A percentile compares a stretch with the other conserved stretches of the same genome.
phyloP scores from a whole-genome alignment of 2,888 invertebrate genomes.

The Trilocha varians region DNA sequence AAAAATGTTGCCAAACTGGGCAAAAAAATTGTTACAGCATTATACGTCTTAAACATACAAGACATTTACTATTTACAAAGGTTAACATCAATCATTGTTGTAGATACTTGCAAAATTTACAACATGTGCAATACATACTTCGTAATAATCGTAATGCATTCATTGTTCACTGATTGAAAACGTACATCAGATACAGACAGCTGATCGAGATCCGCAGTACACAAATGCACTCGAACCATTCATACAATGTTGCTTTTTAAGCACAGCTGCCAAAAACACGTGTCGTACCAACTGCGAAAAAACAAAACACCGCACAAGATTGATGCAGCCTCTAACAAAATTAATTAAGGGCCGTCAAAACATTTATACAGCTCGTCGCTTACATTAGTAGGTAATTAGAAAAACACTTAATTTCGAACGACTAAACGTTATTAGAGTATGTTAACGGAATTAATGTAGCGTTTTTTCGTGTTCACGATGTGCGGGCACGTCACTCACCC shows the following conservation, averaged over 20 bases:
- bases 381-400: conserved; percentile 50
- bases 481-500: conserved; percentile 33
- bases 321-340: conserved; percentile 24
- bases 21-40: too few relatives aligned
- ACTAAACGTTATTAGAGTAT: conserved; percentile 34
- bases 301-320: conserved; percentile 18
- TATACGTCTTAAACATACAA: too few relatives aligned
- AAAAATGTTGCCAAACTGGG: too few relatives aligned
- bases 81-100: too few relatives aligned
- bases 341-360: conserved; percentile 37
- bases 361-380: conserved; percentile 41
- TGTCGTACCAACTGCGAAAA: conserved; percentile 24
- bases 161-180: neutral
- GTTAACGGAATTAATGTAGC: conserved; percentile 29
- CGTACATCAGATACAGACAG: conserved; percentile 28
- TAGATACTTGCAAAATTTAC: neutral
- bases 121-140: conserved; percentile 5
- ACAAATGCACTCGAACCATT: conserved; percentile 32
- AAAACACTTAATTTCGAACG: conserved; percentile 36
- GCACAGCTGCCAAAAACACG: conserved; percentile 42
- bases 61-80: too few relatives aligned
- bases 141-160: conserved; percentile 1
- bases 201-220: conserved; percentile 38
- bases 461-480: conserved; percentile 38
- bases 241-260: conserved; percentile 42